phyloP scores from a whole-genome alignment of 1,140 invertebrate genomes.

The Euwallacea similis region DNA sequence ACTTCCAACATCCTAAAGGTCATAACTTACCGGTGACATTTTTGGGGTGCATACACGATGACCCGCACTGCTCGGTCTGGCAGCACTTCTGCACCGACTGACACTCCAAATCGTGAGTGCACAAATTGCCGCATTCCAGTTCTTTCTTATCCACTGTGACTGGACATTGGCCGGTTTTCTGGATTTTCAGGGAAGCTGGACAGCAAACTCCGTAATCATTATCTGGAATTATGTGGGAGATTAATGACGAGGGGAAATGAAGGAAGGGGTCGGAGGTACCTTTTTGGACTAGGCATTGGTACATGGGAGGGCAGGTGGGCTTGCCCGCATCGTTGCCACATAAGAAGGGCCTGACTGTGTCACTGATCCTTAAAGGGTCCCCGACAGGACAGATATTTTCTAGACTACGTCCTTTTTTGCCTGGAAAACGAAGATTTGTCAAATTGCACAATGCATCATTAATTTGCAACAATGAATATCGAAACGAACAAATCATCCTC shows the following conservation, averaged over 20 bases:
- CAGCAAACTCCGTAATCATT: conserved; percentile 88
- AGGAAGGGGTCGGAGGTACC: conserved; percentile 45
- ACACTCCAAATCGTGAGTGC: conserved; percentile 78
- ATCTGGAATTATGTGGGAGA: conserved; percentile 50
- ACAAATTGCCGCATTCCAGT: conserved; percentile 64
- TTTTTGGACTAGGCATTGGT: conserved; percentile 74
- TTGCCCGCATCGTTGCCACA: conserved; percentile 80
- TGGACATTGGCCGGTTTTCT: conserved; percentile 77
- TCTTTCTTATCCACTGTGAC: conserved; percentile 50
- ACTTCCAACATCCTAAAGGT: background rate
- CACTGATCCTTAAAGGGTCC: conserved; percentile 76
- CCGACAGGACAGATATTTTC: conserved; percentile 78
- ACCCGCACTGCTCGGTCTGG: conserved; percentile 67
- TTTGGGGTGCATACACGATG: conserved; percentile 66
- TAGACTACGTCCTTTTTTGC: conserved; percentile 71
- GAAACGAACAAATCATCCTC: too few species aligned
- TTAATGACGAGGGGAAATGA: background rate
- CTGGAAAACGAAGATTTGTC: conserved; percentile 50
- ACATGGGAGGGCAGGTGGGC: conserved; percentile 78
- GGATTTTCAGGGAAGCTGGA: conserved; percentile 71
- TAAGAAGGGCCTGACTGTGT: conserved; percentile 74
- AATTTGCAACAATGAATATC: too few species aligned
- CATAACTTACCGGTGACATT: conserved; percentile 63
- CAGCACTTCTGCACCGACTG: conserved; percentile 80
- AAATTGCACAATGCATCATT: too few species aligned